These are phyloP conservation scores for Melangyna quadrimaculata DNA, from an alignment of 2,888 invertebrate genomes.

Conservation along the genomic window DNA sequence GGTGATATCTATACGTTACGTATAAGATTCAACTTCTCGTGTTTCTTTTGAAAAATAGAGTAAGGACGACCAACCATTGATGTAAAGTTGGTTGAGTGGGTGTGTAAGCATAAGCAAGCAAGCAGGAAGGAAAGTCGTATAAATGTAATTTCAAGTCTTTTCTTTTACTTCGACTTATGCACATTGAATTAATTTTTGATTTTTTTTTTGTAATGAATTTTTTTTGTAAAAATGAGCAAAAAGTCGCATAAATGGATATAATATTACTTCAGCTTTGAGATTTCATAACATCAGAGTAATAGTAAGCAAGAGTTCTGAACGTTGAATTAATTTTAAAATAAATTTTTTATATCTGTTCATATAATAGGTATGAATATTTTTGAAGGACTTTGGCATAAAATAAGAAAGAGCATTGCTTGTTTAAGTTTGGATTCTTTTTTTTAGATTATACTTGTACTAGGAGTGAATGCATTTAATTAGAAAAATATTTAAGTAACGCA, in stretches of 20 bases:
- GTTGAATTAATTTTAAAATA: slow-evolving; percentile 6
- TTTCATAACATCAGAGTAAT: not conserved
- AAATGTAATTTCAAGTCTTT: slow-evolving; percentile 17
- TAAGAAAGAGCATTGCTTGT: not conserved
- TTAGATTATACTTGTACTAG: too few species aligned
- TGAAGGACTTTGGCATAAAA: slow-evolving; percentile 9
- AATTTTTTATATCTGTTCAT: too few species aligned
- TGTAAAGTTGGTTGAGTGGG: not conserved
- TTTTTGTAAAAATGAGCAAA: slow-evolving; percentile 9
- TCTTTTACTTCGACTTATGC: slow-evolving; percentile 11
- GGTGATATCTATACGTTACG: not conserved
- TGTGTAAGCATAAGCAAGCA: too few species aligned
- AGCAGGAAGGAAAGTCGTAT: not conserved
- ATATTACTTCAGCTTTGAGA: not conserved
- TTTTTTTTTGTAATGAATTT: too few species aligned
- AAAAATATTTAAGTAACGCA: too few species aligned
- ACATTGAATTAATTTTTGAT: slow-evolving; percentile 33
- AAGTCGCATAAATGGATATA: slow-evolving; percentile 4
- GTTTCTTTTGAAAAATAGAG: slow-evolving; percentile 4
- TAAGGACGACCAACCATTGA: not conserved
- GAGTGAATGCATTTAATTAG: too few species aligned
- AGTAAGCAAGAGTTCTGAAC: not conserved
- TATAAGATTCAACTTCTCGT: slow-evolving; percentile 29
- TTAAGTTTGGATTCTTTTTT: too few species aligned
- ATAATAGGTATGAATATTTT: too few species aligned